Percentiles rank a stretch among this genome's conserved stretches.
phyloP scores from a whole-genome alignment of 2,888 invertebrate genomes.

The Patella pellucida region DNA sequence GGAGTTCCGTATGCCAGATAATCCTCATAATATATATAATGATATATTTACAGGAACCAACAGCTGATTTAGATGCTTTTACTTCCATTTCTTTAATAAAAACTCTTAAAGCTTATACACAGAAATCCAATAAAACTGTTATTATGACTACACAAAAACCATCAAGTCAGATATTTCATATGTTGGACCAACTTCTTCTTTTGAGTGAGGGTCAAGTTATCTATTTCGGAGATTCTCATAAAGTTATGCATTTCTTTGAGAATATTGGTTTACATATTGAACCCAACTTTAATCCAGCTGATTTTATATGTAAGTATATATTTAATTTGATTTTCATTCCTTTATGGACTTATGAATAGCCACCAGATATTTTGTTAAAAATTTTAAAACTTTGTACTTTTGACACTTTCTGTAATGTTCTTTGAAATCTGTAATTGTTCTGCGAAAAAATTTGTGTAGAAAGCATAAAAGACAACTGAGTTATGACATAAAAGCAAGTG shows the following conservation, averaged over 20 bases:
- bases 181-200: constrained; percentile 82
- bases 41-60: constrained; percentile 78
- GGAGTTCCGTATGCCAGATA: no score
- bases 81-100: constrained; percentile 83
- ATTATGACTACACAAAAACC: constrained; percentile 87
- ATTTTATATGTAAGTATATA: constrained; percentile 72
- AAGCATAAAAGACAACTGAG: no score
- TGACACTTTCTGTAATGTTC: no score
- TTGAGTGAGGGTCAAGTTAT: constrained; percentile 75
- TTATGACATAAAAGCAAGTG: no score
- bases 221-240: constrained; percentile 77
- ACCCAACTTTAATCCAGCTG: constrained; percentile 86
- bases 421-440: no score
- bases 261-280: constrained; percentile 80
- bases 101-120: constrained; percentile 82
- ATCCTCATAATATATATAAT: background rate
- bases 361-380: no score
- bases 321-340: background rate
- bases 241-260: constrained; percentile 81
- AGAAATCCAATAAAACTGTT: constrained; percentile 83
- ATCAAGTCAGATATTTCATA: constrained; percentile 86
- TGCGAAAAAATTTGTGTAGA: no score
- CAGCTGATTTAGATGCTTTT: constrained; percentile 85
- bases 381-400: no score
- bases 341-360: no score